Evolutionary conservation across 1,140 invertebrate genomes (phyloP), one percentile per base, ranked within the genome.

Genomic region (Anoplophora glabripennis): DNA sequence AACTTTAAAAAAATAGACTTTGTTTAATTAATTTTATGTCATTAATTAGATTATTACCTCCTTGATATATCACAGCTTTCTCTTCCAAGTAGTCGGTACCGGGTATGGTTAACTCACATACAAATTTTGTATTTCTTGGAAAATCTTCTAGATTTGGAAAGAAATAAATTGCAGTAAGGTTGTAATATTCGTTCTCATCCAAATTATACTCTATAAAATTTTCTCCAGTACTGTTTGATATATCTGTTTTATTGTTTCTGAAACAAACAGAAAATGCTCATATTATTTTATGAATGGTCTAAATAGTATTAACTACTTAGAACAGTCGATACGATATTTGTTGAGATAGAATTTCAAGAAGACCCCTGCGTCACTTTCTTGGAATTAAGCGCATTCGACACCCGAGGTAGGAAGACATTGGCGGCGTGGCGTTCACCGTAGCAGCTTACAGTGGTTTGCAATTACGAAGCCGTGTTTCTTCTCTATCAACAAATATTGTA

Each of bases 21-120:
- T n/a, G n/a, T n/a, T n/a, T n/a, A n/a, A n/a, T n/a, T n/a, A n/a
- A n/a, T n/a, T n/a, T n/a, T n/a, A n/a, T n/a, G n/a, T n/a, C n/a
- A n/a, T 4, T 10, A 51, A 12, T 36, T 17, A 10, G 21, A 28
- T 28, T 28, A 53, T 59, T 61, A 67, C 66, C 56, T 37, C 45
- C 56, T 37, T 52, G 42, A 58, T 60, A 40, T 21, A 57, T 49
- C 8, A 64, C 36, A 40, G 15, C 54, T 47, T 63, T 64, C 1
- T 18, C 36, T 35, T 60, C 35, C n/a, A 52, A 54, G 36, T 67
- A 67, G 28, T 64, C 61, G 7, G 66, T 67, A 12, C 66, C 66
- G 7, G 62, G 54, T 44, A 67, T 67, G 14, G 44, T 63, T 4
- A 67, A 36, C 34, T 49, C 21, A 46, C 66, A 67, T 12, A 56